phyloP scores from a whole-genome alignment of 2,797 vertebrate species.

The Brachyrhaphis roseni region DNA sequence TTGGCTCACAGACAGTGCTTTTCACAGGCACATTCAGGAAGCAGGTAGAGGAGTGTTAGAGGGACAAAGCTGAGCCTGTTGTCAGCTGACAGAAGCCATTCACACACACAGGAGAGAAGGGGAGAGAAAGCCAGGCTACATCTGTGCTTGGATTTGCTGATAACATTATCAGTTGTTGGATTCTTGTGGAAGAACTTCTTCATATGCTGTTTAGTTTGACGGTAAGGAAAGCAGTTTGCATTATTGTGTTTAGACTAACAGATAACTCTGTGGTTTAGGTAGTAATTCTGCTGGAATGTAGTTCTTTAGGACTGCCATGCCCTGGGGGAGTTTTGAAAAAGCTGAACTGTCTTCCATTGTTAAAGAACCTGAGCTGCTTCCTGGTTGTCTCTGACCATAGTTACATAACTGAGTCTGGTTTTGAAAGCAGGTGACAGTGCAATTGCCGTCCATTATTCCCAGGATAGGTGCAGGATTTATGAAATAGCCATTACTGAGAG shows the following conservation, averaged over 20 bases:
- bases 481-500: slow-evolving; percentile 4
- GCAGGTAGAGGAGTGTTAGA: slow-evolving; percentile 39
- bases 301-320: slow-evolving; percentile 35
- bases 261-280: slow-evolving; percentile 28
- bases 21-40: slow-evolving; percentile 51
- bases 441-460: neutral
- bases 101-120: slow-evolving; percentile 2
- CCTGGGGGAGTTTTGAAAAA: slow-evolving; percentile 27
- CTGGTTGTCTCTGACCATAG: slow-evolving; percentile 22
- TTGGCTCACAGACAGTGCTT: slow-evolving; percentile 18
- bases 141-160: slow-evolving; percentile 43
- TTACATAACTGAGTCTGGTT: neutral
- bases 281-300: slow-evolving; percentile 51
- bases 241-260: slow-evolving; percentile 45
- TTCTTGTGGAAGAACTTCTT: slow-evolving; percentile 37
- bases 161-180: slow-evolving; percentile 33
- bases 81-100: slow-evolving; percentile 28
- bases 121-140: slow-evolving; percentile 24
- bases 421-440: neutral
- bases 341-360: slow-evolving; percentile 5
- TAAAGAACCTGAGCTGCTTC: slow-evolving; percentile 16
- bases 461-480: slow-evolving; percentile 9
- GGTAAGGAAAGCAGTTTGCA: slow-evolving; percentile 59
- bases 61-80: slow-evolving; percentile 37
- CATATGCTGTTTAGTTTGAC: slow-evolving; percentile 38